Conservation (phyloP, 2,888 invertebrate genomes). For the Pristionchus fissidentatus region DNA sequence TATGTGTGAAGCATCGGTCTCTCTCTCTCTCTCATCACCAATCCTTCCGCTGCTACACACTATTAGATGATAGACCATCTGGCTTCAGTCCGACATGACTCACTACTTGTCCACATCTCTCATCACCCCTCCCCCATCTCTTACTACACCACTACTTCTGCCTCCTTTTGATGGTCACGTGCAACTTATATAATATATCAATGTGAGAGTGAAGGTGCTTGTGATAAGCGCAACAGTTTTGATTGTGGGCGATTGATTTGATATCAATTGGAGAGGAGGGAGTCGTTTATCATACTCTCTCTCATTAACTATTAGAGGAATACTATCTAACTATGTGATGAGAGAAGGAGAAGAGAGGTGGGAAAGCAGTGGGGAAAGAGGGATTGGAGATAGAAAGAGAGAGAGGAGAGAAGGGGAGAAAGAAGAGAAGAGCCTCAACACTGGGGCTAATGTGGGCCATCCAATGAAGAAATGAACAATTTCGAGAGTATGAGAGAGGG, state of each 20-base stretch:
- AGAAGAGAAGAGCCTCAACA: neutral
- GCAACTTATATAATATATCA: too few relatives aligned
- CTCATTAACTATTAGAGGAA: neutral
- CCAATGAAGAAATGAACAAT: neutral
- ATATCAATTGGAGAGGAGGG: neutral
- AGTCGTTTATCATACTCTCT: neutral
- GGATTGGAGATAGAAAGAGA: neutral
- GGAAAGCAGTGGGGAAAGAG: neutral
- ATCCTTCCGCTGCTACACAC: too few relatives aligned
- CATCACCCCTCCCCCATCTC: neutral
- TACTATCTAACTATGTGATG: neutral
- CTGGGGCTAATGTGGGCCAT: conserved; percentile 11
- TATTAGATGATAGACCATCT: too few relatives aligned
- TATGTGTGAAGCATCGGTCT: too few relatives aligned
- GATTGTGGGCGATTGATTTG: neutral
- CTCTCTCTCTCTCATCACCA: neutral
- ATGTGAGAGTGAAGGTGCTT: too few relatives aligned
- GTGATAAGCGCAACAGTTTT: too few relatives aligned
- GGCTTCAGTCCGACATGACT: too few relatives aligned
- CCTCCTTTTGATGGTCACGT: too few relatives aligned
- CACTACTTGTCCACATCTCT: conserved; percentile 13
- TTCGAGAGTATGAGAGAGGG: neutral
- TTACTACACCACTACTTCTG: neutral
- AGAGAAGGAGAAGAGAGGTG: neutral
- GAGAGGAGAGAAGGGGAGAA: neutral